Evolutionary conservation across 2,888 invertebrate genomes (phyloP).

Genomic region (Ophion ellenae): DNA sequence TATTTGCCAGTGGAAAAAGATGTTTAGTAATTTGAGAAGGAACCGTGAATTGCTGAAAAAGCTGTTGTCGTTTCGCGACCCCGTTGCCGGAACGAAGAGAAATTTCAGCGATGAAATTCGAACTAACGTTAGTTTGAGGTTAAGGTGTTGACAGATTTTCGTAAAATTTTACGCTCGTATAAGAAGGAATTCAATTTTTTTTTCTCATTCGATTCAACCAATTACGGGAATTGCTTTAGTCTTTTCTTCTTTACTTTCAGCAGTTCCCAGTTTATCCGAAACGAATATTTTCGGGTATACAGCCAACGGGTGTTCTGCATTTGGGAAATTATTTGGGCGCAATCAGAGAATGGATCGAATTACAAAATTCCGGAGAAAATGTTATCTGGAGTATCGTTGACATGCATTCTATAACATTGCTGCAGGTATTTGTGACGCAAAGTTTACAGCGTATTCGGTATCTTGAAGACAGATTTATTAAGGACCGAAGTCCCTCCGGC

Average conservation of each 20-base stretch:
- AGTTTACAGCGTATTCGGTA: neutral
- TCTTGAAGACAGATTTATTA: neutral
- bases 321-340: conserved; percentile 99
- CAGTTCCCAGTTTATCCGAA: conserved; percentile 84
- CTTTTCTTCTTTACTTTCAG: conserved; percentile 27
- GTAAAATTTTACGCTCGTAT: no score
- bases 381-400: conserved; percentile 95
- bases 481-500: neutral
- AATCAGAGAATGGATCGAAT: conserved; percentile 92
- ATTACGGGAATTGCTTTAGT: neutral
- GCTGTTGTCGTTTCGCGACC: neutral
- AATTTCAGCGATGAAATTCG: conserved; percentile 22
- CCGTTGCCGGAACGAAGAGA: conserved; percentile 14
- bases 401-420: conserved; percentile 95
- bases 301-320: conserved; percentile 97
- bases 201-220: neutral
- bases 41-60: conserved; percentile 34
- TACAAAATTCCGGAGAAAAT: conserved; percentile 90
- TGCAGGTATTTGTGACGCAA: conserved; percentile 86
- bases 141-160: neutral
- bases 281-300: conserved; percentile 95
- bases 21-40: conserved; percentile 44
- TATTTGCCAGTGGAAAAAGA: neutral
- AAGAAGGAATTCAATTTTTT: neutral
- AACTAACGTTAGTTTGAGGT: conserved; percentile 22